These are phyloP conservation scores for Globia sparganii DNA, from an alignment of 2,888 invertebrate genomes.

Conservation along the genomic window DNA sequence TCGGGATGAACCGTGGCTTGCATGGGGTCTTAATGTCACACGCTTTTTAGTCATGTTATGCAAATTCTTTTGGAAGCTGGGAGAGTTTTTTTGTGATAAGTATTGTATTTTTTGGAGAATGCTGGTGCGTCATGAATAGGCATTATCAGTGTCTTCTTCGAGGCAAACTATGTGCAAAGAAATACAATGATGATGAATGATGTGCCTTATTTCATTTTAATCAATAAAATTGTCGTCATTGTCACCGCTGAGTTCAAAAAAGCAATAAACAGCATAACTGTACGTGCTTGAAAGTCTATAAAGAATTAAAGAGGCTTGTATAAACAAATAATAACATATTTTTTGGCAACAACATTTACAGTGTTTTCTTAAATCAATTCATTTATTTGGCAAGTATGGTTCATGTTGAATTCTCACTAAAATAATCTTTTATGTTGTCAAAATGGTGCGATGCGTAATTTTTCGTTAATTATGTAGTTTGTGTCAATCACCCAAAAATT, in stretches of 20 bases:
- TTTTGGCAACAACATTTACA: slow-evolving; percentile 64
- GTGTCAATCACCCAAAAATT: slow-evolving; percentile 50
- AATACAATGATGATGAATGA: neutral
- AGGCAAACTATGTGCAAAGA: neutral
- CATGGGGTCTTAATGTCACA: slow-evolving; percentile 46
- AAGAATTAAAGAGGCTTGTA: slow-evolving; percentile 65
- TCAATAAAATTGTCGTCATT: slow-evolving; percentile 17
- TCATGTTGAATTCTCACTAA: slow-evolving; percentile 24
- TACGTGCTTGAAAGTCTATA: slow-evolving; percentile 67
- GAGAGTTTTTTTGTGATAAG: slow-evolving; percentile 11
- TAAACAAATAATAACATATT: slow-evolving; percentile 55
- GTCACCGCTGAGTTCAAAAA: slow-evolving; percentile 39
- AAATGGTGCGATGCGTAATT: slow-evolving; percentile 35
- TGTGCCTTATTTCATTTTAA: slow-evolving; percentile 22
- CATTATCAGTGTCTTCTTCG: neutral
- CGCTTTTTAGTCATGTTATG: slow-evolving; percentile 36
- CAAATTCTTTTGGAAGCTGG: slow-evolving; percentile 16
- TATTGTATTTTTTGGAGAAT: neutral
- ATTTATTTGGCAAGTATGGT: slow-evolving; percentile 62
- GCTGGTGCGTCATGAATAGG: neutral
- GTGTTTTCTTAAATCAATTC: slow-evolving; percentile 58
- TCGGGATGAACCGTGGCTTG: slow-evolving; percentile 30
- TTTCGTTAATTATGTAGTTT: slow-evolving; percentile 29
- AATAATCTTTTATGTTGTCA: slow-evolving; percentile 37
- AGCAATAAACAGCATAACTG: slow-evolving; percentile 61